phyloP scores from a whole-genome alignment of 1,140 invertebrate species.

The Ips nitidus region DNA sequence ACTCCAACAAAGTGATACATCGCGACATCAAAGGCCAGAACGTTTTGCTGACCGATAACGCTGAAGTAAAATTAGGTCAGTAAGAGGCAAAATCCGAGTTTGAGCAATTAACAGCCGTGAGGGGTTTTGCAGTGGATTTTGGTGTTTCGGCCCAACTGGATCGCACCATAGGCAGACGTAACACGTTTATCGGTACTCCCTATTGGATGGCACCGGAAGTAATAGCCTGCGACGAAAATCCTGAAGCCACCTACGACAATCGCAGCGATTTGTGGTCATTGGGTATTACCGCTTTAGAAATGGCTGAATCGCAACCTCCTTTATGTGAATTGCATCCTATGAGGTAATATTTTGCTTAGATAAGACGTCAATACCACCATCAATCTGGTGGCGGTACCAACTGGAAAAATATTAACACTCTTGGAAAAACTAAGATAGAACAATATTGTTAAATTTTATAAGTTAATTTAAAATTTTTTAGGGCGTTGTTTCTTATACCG shows the following conservation, averaged over 20 bases:
- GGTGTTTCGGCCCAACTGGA: conserved; percentile 99
- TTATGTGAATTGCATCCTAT: conserved; percentile 99
- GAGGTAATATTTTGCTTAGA: conserved; percentile 57
- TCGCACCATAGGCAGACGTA: conserved; percentile 95
- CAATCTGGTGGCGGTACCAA: no score
- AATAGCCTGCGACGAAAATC: conserved; percentile 99
- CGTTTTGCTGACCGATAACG: conserved; percentile 98
- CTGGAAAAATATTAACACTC: no score
- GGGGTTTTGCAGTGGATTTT: conserved; percentile 83
- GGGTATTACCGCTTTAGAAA: conserved; percentile 98
- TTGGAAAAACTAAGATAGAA: no score
- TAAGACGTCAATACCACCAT: not conserved
- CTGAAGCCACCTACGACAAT: conserved; percentile 99
- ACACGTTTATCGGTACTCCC: conserved; percentile 99
- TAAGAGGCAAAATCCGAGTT: conserved; percentile 3
- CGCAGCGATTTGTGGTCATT: conserved; percentile 98
- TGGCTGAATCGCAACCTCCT: conserved; percentile 99
- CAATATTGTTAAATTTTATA: no score
- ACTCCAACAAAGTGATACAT: conserved; percentile 99
- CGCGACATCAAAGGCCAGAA: conserved; percentile 99
- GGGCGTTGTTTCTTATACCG: conserved; percentile 53
- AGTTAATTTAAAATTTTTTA: not conserved
- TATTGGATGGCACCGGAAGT: conserved; percentile 98
- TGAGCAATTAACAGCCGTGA: not conserved
- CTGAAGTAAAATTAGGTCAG: conserved; percentile 94